Percentiles rank a stretch among this genome's conserved stretches.
These are phyloP conservation scores for Apis mellifera DNA, from an alignment of 1,140 invertebrate species.

Conservation along the genomic window Amel_HAv3.1 CM009941.2:14869001-14869500, in stretches of 20 bases:
- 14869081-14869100: conserved; percentile 90
- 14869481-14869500: conserved; percentile 96
- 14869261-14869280: conserved; percentile 92
- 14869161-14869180: conserved; percentile 96
- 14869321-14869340: conserved; percentile 68
- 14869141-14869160: conserved; percentile 94
- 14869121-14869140: conserved; percentile 88
- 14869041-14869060: conserved; percentile 94
- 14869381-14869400: conserved; percentile 84
- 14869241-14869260: conserved; percentile 92
- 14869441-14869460: conserved; percentile 92
- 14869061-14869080: conserved; percentile 92
- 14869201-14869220: conserved; percentile 89
- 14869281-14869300: conserved; percentile 91
- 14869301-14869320: conserved; percentile 72
- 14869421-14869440: conserved; percentile 83
- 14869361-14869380: conserved; percentile 82
- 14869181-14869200: conserved; percentile 92
- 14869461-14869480: conserved; percentile 94
- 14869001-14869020: conserved; percentile 89
- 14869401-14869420: conserved; percentile 78
- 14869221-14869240: conserved; percentile 90
- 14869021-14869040: conserved; percentile 94
- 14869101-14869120: conserved; percentile 89
- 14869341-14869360: conserved; percentile 82